These are phyloP conservation scores for Artibeus jamaicensis DNA, from an alignment of 2,797 vertebrate genomes.

Conservation along the genomic window DNA sequence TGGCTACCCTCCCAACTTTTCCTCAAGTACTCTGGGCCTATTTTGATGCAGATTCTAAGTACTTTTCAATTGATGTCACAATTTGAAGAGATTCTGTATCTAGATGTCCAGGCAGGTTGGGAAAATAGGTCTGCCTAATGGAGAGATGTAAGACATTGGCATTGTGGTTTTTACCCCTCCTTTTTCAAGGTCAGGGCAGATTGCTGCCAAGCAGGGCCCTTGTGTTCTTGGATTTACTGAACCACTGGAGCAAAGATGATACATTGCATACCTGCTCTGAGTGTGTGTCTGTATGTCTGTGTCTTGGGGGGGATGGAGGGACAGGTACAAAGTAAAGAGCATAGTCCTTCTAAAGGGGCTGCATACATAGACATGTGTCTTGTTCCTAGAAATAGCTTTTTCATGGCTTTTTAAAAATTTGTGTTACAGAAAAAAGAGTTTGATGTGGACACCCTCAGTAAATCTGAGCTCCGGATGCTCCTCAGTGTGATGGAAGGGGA, in stretches of 20 bases:
- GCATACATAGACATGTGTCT: not conserved
- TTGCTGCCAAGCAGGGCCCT: not conserved
- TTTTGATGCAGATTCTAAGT: constrained; percentile 16
- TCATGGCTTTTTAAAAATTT: constrained; percentile 56
- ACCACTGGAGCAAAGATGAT: not conserved
- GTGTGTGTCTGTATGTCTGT: not conserved
- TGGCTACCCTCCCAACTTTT: not conserved
- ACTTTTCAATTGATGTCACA: not conserved
- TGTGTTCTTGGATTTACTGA: not conserved
- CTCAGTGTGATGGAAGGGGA: constrained; percentile 98
- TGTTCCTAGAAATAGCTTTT: not conserved
- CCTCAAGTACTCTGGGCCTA: not conserved
- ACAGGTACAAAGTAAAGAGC: not conserved
- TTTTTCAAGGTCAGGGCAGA: not conserved
- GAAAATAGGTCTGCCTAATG: not conserved
- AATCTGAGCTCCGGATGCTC: constrained; percentile 93
- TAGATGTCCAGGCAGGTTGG: not conserved
- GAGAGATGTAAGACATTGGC: not conserved
- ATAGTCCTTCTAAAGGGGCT: not conserved
- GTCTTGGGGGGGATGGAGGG: not conserved
- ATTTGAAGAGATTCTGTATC: not conserved
- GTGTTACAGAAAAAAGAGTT: constrained; percentile 93
- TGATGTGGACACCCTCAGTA: constrained; percentile 98
- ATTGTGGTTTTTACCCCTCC: not conserved
- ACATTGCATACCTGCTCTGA: no score